Percentiles rank a stretch among this genome's conserved stretches.
Conservation (phyloP, 2,113 vertebrate species). For the Amblyopsis rosae region DNA sequence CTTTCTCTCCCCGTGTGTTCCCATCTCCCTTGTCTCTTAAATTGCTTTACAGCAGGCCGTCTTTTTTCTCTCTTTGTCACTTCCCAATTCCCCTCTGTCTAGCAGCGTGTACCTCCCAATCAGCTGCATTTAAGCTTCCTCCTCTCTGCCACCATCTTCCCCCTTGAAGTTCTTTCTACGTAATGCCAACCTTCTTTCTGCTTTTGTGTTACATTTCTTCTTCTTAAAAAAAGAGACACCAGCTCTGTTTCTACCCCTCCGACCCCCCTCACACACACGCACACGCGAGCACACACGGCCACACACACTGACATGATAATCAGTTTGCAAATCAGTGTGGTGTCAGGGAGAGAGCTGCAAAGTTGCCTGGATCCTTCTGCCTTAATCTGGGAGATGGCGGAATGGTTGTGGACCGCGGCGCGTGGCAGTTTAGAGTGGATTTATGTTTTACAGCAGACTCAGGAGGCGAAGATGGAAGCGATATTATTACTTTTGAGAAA, state of each 20-base stretch:
- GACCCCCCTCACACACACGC: background rate
- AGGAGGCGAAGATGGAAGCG: constrained; percentile 59
- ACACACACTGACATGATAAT: constrained; percentile 61
- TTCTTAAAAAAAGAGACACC: constrained; percentile 27
- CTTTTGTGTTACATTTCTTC: constrained; percentile 26
- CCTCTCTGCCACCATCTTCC: background rate
- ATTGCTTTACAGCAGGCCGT: constrained; percentile 29
- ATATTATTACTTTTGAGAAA: constrained; percentile 61
- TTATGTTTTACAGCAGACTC: constrained; percentile 64
- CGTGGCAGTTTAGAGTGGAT: constrained; percentile 65
- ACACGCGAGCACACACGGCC: background rate
- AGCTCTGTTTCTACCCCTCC: background rate
- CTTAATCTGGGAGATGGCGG: constrained; percentile 69
- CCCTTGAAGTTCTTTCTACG: background rate
- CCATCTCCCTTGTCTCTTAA: background rate
- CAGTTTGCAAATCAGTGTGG: constrained; percentile 75
- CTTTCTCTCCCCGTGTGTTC: background rate
- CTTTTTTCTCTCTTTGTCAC: constrained; percentile 21
- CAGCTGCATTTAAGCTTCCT: constrained; percentile 35
- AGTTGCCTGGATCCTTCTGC: constrained; percentile 70
- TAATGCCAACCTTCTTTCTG: constrained; percentile 8
- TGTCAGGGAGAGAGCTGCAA: constrained; percentile 66
- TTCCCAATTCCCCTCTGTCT: constrained; percentile 30
- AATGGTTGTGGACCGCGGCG: constrained; percentile 54
- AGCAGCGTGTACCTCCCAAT: constrained; percentile 39